Conservation (phyloP, 2,113 vertebrate genomes). For the Entomyzon cyanotis region DNA sequence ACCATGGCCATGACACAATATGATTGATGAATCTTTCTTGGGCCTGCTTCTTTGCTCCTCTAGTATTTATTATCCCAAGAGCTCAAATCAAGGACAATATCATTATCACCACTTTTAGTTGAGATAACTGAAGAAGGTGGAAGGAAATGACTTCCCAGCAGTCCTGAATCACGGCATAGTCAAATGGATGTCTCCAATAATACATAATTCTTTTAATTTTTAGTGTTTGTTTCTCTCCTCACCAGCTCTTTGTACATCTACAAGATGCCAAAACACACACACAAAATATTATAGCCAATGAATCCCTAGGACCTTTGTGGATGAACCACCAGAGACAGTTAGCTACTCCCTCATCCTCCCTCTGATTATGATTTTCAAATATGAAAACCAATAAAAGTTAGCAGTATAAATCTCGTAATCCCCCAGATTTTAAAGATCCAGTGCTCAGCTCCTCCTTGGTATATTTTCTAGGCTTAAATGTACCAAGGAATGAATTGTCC, state of each 20-base stretch:
- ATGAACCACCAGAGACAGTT: background rate
- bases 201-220: background rate
- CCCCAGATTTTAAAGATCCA: background rate
- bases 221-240: background rate
- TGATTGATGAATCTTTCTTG: background rate
- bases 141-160: background rate
- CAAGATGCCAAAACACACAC: background rate
- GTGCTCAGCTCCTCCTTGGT: background rate
- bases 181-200: background rate
- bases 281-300: fast-evolving
- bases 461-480: background rate
- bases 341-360: background rate
- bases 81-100: background rate
- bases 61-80: background rate
- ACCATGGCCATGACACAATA: background rate
- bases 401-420: background rate
- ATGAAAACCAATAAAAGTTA: background rate
- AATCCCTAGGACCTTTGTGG: background rate
- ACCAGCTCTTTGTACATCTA: background rate
- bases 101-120: background rate
- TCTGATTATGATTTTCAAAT: background rate
- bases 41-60: background rate
- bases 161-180: background rate
- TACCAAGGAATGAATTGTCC: background rate
- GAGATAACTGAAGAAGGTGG: background rate